phyloP scores from a whole-genome alignment of 2,113 vertebrate genomes.

The Egretta garzetta region DNA sequence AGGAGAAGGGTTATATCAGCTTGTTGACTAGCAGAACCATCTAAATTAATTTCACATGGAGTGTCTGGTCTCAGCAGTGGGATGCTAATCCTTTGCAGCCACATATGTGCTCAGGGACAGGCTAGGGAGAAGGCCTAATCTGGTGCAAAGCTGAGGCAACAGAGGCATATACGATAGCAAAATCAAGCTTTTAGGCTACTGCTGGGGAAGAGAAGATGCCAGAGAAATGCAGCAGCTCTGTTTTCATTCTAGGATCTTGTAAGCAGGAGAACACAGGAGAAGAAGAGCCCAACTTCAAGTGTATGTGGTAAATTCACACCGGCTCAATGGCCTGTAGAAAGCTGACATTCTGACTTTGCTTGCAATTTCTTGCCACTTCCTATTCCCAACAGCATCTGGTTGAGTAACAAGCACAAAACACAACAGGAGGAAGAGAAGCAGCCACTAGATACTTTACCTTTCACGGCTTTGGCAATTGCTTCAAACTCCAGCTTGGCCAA shows the following conservation, averaged over 20 bases:
- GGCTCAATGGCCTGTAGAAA: neutral
- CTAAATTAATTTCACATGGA: constrained; percentile 51
- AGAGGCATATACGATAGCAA: neutral
- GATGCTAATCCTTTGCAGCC: constrained; percentile 1
- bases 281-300: neutral
- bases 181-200: neutral
- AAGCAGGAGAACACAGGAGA: neutral
- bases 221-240: neutral
- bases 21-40: neutral
- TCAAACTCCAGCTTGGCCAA: neutral
- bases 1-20: neutral
- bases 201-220: neutral
- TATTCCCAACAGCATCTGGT: neutral
- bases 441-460: neutral
- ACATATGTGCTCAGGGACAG: neutral
- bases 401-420: neutral
- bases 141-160: neutral
- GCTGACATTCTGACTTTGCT: neutral
- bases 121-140: neutral
- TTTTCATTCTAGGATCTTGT: neutral
- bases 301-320: neutral
- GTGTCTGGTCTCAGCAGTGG: neutral
- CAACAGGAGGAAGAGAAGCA: neutral
- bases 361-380: neutral
- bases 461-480: neutral